These are phyloP conservation scores for Mormyrus proboscirostris DNA, from an alignment of 2,797 vertebrate species.

Conservation along the genomic window DNA sequence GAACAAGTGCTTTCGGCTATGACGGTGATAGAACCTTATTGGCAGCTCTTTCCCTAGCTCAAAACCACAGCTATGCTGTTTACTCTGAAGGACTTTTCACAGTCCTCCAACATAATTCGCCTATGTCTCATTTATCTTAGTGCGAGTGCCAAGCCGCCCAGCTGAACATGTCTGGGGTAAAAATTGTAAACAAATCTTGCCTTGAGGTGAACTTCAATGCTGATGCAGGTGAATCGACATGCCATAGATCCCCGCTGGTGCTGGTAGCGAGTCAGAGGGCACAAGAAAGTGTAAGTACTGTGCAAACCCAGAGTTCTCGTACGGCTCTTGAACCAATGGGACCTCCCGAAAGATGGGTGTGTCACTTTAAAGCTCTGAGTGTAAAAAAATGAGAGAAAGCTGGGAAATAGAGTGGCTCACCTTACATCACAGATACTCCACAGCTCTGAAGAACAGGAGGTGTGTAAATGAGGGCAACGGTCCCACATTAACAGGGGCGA, in stretches of 20 bases:
- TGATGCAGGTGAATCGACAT: not conserved
- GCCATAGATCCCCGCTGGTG: not conserved
- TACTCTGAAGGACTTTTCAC: not conserved
- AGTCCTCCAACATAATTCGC: not conserved
- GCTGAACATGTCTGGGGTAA: not conserved
- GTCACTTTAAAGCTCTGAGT: not conserved
- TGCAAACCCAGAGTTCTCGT: not conserved
- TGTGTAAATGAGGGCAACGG: constrained; percentile 29
- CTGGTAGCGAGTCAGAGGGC: not conserved
- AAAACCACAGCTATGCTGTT: not conserved
- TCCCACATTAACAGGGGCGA: constrained; percentile 49
- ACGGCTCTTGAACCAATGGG: not conserved
- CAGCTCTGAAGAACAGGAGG: not conserved
- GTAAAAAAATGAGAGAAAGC: not conserved
- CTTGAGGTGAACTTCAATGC: not conserved
- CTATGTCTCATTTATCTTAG: not conserved
- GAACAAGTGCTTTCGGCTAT: not conserved
- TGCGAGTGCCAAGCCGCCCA: not conserved
- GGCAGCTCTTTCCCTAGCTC: not conserved
- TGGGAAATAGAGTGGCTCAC: not conserved
- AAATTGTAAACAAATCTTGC: not conserved
- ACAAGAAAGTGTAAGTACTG: not conserved
- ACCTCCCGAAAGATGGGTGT: not conserved
- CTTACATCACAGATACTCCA: not conserved
- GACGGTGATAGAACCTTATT: not conserved